phyloP scores from a whole-genome alignment of 2,113 vertebrate genomes.

The Lutjanus erythropterus region DNA sequence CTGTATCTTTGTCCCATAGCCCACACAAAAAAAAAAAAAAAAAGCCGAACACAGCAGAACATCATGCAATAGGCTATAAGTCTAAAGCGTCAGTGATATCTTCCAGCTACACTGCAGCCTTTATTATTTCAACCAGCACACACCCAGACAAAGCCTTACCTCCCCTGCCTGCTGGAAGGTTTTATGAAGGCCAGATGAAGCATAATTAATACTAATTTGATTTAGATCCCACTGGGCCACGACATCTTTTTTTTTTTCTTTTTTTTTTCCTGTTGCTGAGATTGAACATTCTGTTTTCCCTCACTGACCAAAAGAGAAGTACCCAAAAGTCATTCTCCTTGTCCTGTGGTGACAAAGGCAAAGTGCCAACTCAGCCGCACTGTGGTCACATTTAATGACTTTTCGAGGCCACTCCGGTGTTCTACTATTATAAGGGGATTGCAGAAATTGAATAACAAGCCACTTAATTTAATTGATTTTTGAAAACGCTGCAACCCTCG shows the following conservation, averaged over 20 bases:
- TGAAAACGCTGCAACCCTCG: constrained; percentile 51
- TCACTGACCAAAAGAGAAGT: constrained; percentile 59
- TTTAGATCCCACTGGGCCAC: constrained; percentile 70
- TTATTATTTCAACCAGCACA: constrained; percentile 66
- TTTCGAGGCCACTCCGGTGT: constrained; percentile 64
- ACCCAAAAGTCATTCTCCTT: constrained; percentile 52
- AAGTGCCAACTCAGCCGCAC: constrained; percentile 60
- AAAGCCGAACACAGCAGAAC: background rate
- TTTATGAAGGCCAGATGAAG: constrained; percentile 77
- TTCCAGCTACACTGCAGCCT: constrained; percentile 35
- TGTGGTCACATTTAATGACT: constrained; percentile 75
- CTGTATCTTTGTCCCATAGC: background rate
- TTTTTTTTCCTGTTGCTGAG: constrained; percentile 36
- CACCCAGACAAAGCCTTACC: constrained; percentile 68
- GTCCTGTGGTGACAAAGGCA: constrained; percentile 66
- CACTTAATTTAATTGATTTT: constrained; percentile 77
- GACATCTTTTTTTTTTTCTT: constrained; percentile 35
- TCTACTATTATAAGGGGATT: constrained; percentile 62
- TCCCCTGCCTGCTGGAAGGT: constrained; percentile 65
- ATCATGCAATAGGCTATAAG: background rate
- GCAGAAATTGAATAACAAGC: constrained; percentile 68
- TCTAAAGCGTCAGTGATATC: constrained; percentile 36
- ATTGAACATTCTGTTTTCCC: constrained; percentile 55
- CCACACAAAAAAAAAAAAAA: background rate
- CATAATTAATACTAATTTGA: constrained; percentile 81